A percentile compares a stretch with the other conserved stretches of the same genome.
Conservation (phyloP, 23 tunicate species). For the Halocynthia roretzi region DNA sequence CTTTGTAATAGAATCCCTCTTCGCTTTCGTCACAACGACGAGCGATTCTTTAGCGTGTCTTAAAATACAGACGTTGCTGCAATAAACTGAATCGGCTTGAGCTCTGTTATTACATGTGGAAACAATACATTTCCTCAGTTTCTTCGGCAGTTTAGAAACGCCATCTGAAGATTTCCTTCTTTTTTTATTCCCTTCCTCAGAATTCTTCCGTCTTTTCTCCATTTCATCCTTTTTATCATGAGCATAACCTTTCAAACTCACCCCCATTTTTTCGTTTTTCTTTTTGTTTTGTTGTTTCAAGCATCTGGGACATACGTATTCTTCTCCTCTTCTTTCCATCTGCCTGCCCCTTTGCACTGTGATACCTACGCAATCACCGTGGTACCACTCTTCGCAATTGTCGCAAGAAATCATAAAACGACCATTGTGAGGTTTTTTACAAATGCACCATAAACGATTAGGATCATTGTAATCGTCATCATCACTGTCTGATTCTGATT, state of each 20-base stretch:
- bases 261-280: slow-evolving; percentile 10
- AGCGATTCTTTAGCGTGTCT: slow-evolving; percentile 83
- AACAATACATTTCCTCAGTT: slow-evolving; percentile 61
- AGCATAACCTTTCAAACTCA: slow-evolving; percentile 41
- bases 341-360: slow-evolving; percentile 59
- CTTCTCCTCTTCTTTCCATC: slow-evolving; percentile 77
- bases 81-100: slow-evolving; percentile 65
- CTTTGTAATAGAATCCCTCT: background rate
- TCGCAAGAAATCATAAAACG: slow-evolving; percentile 92
- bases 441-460: slow-evolving; percentile 69
- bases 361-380: slow-evolving; percentile 90
- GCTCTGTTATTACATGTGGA: slow-evolving; percentile 53
- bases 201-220: background rate
- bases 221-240: slow-evolving; percentile 3
- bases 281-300: slow-evolving; percentile 1
- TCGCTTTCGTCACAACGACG: slow-evolving; percentile 14
- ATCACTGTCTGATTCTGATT: slow-evolving; percentile 22
- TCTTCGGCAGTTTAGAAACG: background rate
- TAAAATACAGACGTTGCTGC: slow-evolving; percentile 83
- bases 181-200: background rate
- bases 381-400: slow-evolving; percentile 83
- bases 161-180: background rate
- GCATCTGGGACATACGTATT: slow-evolving; percentile 74
- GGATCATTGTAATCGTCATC: slow-evolving; percentile 68
- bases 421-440: slow-evolving; percentile 67